A percentile compares a stretch with the other conserved stretches of the same genome.
Conservation (phyloP, 2,888 invertebrate genomes). For the Pseudeuparius sepicola region DNA sequence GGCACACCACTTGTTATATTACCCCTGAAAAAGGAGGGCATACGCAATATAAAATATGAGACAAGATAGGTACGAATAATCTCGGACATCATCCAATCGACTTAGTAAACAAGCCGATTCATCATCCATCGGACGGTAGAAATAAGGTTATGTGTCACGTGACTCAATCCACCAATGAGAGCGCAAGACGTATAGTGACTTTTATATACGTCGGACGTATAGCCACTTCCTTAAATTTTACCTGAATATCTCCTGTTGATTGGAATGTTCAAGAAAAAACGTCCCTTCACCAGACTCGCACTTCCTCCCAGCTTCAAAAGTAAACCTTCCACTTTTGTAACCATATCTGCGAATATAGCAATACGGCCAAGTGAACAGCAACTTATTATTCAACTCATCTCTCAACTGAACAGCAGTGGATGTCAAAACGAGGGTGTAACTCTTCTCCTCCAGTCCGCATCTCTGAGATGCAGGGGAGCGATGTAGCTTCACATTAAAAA, state of each 20-base stretch:
- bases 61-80: too few relatives aligned
- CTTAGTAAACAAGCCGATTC: too few relatives aligned
- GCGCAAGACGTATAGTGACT: too few relatives aligned
- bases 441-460: constrained; percentile 57
- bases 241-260: constrained; percentile 67
- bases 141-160: too few relatives aligned
- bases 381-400: constrained; percentile 52
- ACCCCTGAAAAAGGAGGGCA: too few relatives aligned
- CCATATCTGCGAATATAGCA: constrained; percentile 75
- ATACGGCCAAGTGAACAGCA: constrained; percentile 74
- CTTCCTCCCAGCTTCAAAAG: constrained; percentile 80
- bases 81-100: too few relatives aligned
- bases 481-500: constrained; percentile 53
- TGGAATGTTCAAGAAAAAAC: constrained; percentile 69
- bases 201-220: too few relatives aligned
- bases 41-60: too few relatives aligned
- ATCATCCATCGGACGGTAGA: too few relatives aligned
- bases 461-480: constrained; percentile 69
- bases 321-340: constrained; percentile 74
- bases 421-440: constrained; percentile 65
- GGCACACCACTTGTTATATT: too few relatives aligned
- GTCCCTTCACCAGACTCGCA: constrained; percentile 79
- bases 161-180: too few relatives aligned
- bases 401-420: constrained; percentile 65
- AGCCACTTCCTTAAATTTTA: too few relatives aligned